A percentile compares a stretch with the other conserved stretches of the same genome.
Conservation (phyloP, 2,797 vertebrate species). For the Holocentrus rufus region DNA sequence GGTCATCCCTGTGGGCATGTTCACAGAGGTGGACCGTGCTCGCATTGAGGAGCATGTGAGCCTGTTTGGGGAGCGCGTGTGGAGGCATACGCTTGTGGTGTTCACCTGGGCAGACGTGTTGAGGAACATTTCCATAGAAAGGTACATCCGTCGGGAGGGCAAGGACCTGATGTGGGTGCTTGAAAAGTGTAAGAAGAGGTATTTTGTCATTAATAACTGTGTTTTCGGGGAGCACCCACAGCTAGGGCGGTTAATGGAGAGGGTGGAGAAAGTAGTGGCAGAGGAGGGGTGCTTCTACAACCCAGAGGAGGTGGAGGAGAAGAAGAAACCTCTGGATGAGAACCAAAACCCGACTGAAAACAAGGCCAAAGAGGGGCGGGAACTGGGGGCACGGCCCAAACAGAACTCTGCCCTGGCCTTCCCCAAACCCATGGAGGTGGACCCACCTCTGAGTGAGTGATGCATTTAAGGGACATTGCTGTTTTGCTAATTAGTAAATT, state of each 20-base stretch:
- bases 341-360: conserved; percentile 62
- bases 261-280: conserved; percentile 81
- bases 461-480: not conserved
- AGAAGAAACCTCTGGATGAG: conserved; percentile 59
- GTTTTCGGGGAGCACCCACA: conserved; percentile 81
- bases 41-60: conserved; percentile 82
- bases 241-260: conserved; percentile 77
- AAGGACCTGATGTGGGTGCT: conserved; percentile 81
- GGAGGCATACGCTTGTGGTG: conserved; percentile 83
- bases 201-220: conserved; percentile 82
- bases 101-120: conserved; percentile 84
- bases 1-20: conserved; percentile 84
- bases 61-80: conserved; percentile 79
- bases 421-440: conserved; percentile 60
- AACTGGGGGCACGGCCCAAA: conserved; percentile 81
- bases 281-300: conserved; percentile 77
- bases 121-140: conserved; percentile 79
- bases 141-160: conserved; percentile 83
- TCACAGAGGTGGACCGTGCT: conserved; percentile 79
- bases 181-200: conserved; percentile 81
- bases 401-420: conserved; percentile 71
- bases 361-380: conserved; percentile 51
- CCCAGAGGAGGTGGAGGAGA: conserved; percentile 53
- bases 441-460: conserved; percentile 73
- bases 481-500: not conserved